Percentiles rank a stretch among this genome's conserved stretches.
phyloP scores from a whole-genome alignment of 2,797 vertebrate genomes.

The Avahi laniger region DNA sequence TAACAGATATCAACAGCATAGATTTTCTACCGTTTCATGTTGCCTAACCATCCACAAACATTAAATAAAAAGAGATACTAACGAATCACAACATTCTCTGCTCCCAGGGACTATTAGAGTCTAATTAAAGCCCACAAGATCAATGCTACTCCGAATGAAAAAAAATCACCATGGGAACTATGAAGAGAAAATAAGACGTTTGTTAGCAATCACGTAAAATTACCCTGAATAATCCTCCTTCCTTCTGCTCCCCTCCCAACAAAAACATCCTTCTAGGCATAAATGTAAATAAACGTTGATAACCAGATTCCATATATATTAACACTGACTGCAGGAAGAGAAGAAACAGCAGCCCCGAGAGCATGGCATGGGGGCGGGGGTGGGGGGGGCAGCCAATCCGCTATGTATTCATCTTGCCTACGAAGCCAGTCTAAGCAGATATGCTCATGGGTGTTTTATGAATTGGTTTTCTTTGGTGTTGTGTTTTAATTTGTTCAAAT shows the following conservation, averaged over 20 bases:
- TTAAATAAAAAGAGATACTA: slow-evolving; percentile 39
- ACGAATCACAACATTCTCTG: not conserved
- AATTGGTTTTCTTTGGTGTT: not conserved
- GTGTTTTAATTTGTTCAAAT: not conserved
- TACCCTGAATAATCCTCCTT: not conserved
- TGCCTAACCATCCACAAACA: not conserved
- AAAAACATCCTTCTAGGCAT: not conserved
- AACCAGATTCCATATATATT: not conserved
- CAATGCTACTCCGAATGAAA: not conserved
- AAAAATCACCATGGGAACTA: slow-evolving; percentile 71
- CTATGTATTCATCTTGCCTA: not conserved
- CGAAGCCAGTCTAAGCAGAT: not conserved
- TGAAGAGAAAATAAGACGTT: not conserved
- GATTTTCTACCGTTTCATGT: not conserved
- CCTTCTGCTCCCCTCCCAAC: not conserved
- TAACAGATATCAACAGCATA: not conserved
- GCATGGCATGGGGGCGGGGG: rapidly evolving
- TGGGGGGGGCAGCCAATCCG: rapidly evolving
- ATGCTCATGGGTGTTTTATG: not conserved
- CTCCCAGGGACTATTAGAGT: slow-evolving; percentile 63
- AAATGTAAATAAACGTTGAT: not conserved
- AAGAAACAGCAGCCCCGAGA: not conserved
- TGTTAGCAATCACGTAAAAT: slow-evolving; percentile 56
- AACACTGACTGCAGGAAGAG: not conserved
- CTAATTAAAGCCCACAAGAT: slow-evolving; percentile 74